Base-by-base conservation (phyloP, 1,140 invertebrate species). In the Caenorhabditis briggsae region DNA sequence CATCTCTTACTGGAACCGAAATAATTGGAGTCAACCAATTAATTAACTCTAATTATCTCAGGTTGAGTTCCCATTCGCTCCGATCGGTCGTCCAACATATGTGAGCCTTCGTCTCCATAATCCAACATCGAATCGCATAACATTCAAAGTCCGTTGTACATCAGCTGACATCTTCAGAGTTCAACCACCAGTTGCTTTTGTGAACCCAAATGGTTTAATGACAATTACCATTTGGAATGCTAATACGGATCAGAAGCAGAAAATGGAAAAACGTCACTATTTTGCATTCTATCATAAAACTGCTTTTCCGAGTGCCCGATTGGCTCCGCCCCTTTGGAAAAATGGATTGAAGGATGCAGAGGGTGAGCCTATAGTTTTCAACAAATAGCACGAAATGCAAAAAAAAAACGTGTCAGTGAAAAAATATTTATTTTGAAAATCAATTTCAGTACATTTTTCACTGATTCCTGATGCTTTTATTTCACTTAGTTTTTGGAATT, bases 161-260 rank as follows among this genome's bases (percentile, higher is more conserved):
- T 84, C 82, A 9, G 50, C 61, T 18, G 86, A 87, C 2, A 50
- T 87, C 59, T 87, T 87, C 82, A 55, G 86, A 33, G 86, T 87
- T 11, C 58, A 84, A n/a, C 86, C 86, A n/a, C 86, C 86, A 9
- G 11, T 87, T 12, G 86, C 74, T 1, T 87, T 83, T 82, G 50
- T 87, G 7, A 53, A 65, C 20, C 18, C 82, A 2, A 50, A 50
- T 41, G 86, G 53, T 56, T n/a, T 43, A 14, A 23, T 70, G 23
- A 83, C 48, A 16, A 53, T 87, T n/a, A 23, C 16, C 11, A 48
- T 87, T 8, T 70, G 61, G 58, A 20, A n/a, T 50, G 18, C 43
- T 0, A 78, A 78, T n/a, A 25, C 70, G 2, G 9, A 46, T 25
- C 18, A n/a, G 41, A 65, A 65, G n/a, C 11, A 43, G 41, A 41